Evolutionary conservation across 2,888 invertebrate genomes (phyloP), one percentile per base, ranked within the genome.

Genomic region (Yponomeuta evonymella): DNA sequence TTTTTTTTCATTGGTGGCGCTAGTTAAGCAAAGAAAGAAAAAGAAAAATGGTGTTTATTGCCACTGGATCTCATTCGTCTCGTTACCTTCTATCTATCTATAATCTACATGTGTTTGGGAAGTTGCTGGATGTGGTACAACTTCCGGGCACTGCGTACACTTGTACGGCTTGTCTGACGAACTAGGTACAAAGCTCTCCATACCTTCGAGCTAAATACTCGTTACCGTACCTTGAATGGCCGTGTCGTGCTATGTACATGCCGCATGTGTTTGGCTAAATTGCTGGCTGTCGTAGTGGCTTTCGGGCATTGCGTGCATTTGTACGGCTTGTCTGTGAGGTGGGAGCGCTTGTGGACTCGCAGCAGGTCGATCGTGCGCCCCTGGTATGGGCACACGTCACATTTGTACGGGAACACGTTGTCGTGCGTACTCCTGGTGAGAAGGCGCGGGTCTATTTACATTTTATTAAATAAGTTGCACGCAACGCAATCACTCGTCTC

Each of bases 261-360:
- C 30, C 66, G 36, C 36, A 71, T 66, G 58, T 73, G 74, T 58
- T 70, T 72, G 36, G 73, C 30, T 48, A 75, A 72, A 64, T 73
- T 73, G 72, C 73, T 74, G 30, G 73, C 70, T 63, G 76, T 73
- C 64, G 73, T 71, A 33, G 73, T 71, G 64, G 73, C 72, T 74
- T 75, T 73, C 36, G 73, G 69, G 63, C 73, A 73, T 33, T 69
- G 70, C 1, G 65, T 36, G 36, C 73, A 73, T 15, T 70, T 70
- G 70, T 70, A 70, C 2, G 73, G 73, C 67, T 73, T 73, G 67
- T 72, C 72, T 8, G 70, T 23, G 30, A 73, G 36, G 62, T 73
- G 73, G 12, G 69, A 68, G 6, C 71, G 64, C 66, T 70, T 70
- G 69, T 73, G 73, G 4, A 70, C 69, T 11, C 70, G 48, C 64